Evolutionary conservation across 1,140 invertebrate genomes (phyloP).

Genomic region (Mycetomoellerius zeteki): DNA sequence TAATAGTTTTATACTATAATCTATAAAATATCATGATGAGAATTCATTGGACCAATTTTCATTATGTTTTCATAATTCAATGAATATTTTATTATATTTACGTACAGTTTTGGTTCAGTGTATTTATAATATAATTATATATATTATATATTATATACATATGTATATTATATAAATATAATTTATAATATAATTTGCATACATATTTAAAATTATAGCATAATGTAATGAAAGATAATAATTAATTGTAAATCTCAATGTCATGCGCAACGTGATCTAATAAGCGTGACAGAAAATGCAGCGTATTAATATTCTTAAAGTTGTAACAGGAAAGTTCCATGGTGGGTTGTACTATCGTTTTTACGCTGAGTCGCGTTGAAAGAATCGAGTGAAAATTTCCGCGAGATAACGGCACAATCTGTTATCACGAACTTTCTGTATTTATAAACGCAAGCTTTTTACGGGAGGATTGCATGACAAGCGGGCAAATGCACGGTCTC

Average conservation of each 20-base stretch:
- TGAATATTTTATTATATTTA: too few relatives aligned
- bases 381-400: constrained; percentile 13
- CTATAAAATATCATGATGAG: too few relatives aligned
- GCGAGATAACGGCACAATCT: constrained; percentile 9
- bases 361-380: background rate
- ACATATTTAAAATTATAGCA: background rate
- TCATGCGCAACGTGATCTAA: background rate
- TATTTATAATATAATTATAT: too few relatives aligned
- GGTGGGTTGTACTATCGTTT: background rate
- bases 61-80: too few relatives aligned
- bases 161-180: too few relatives aligned
- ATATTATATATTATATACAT: too few relatives aligned
- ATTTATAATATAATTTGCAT: too few relatives aligned
- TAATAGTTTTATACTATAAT: too few relatives aligned
- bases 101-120: too few relatives aligned
- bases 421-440: background rate
- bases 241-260: background rate
- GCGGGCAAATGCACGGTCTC: too few relatives aligned
- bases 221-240: constrained; percentile 1
- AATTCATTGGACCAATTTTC: too few relatives aligned
- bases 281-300: background rate
- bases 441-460: constrained; percentile 19
- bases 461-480: background rate
- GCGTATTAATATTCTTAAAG: background rate
- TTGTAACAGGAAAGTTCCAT: background rate